Percentiles rank a stretch among this genome's conserved stretches.
These are phyloP conservation scores for Chymomyza fuscimana DNA, from an alignment of 2,888 invertebrate species.

Conservation along the genomic window DNA sequence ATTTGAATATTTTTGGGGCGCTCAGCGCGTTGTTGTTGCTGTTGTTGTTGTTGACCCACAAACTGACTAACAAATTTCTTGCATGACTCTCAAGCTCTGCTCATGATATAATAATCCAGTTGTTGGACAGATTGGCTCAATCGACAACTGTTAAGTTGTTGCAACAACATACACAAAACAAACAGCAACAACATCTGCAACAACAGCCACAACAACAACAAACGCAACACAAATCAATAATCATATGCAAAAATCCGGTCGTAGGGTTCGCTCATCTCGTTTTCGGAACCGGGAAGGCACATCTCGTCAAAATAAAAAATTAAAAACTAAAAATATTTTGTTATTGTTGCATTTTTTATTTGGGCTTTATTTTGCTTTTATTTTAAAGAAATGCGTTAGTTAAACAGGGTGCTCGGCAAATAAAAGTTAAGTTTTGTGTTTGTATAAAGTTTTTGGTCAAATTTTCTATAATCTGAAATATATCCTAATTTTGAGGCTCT, in stretches of 20 bases:
- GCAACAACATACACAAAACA: constrained; percentile 40
- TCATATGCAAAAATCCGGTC: constrained; percentile 72
- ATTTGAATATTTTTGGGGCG: constrained; percentile 29
- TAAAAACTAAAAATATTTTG: background rate
- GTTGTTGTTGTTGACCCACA: constrained; percentile 8
- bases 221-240: constrained; percentile 53
- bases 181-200: background rate
- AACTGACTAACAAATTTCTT: constrained; percentile 1
- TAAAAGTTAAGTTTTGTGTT: too few species aligned
- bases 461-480: too few species aligned
- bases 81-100: constrained; percentile 1
- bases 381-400: background rate
- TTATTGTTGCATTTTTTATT: constrained; percentile 7
- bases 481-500: too few species aligned
- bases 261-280: constrained; percentile 1
- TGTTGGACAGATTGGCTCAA: constrained; percentile 48
- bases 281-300: background rate
- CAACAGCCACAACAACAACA: constrained; percentile 13
- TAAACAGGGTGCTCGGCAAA: background rate
- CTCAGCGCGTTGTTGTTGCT: background rate
- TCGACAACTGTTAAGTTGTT: constrained; percentile 48
- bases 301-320: background rate
- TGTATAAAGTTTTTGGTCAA: too few species aligned
- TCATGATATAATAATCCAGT: constrained; percentile 10
- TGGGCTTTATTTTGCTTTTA: background rate